Conservation (phyloP, 2,797 vertebrate genomes). For the Arrhamphus sclerolepis region DNA sequence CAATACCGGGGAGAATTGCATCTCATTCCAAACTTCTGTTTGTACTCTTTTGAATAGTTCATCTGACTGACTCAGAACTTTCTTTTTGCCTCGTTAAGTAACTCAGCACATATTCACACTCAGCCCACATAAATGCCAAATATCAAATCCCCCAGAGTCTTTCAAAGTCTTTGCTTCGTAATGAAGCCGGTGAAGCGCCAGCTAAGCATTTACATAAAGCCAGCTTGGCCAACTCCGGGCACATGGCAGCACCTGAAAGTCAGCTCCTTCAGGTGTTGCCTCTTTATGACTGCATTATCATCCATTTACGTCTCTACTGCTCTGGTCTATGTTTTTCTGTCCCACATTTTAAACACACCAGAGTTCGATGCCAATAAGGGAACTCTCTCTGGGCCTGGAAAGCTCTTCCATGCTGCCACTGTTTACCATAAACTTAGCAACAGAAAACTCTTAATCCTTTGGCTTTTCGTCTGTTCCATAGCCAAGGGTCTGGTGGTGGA, state of each 20-base stretch:
- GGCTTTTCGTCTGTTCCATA: conserved; percentile 46
- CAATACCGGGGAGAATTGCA: conserved; percentile 15
- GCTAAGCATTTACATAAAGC: not conserved
- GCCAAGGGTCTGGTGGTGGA: conserved; percentile 49
- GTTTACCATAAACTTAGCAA: conserved; percentile 51
- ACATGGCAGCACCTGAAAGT: conserved; percentile 23
- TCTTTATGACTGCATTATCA: not conserved
- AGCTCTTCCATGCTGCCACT: conserved; percentile 22
- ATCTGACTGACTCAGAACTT: conserved; percentile 43
- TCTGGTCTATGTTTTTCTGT: conserved; percentile 3
- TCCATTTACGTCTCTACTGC: not conserved
- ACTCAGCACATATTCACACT: conserved; percentile 12
- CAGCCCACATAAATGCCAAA: conserved; percentile 1
- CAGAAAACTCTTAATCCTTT: conserved; percentile 58
- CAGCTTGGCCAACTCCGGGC: conserved; percentile 36
- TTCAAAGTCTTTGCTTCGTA: conserved; percentile 29
- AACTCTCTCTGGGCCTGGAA: conserved; percentile 27
- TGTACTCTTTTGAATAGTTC: conserved; percentile 29
- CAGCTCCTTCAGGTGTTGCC: conserved; percentile 16
- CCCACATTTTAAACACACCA: conserved; percentile 21
- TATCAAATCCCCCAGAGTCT: conserved; percentile 7
- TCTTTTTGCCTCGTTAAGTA: conserved; percentile 24
- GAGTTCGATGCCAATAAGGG: conserved; percentile 20
- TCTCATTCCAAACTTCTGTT: conserved; percentile 33
- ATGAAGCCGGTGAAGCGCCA: conserved; percentile 35